Evolutionary conservation across 2,888 invertebrate genomes (phyloP).

Genomic region (Cremastobaeus sp.): DNA sequence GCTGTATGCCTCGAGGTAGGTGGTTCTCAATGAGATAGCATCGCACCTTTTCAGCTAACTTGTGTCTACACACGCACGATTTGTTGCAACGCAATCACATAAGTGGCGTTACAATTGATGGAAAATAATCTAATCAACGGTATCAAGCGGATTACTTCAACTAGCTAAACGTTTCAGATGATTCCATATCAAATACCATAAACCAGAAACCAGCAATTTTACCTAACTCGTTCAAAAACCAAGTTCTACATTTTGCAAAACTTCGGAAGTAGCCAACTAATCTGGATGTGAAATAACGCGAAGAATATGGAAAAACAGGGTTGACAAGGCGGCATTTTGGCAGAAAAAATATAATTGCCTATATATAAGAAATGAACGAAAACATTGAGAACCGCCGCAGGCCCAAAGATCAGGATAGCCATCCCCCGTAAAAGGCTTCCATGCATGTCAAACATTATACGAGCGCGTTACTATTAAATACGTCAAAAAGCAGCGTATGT

Average conservation of each 20-base stretch:
- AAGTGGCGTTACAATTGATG: slow-evolving; percentile 34
- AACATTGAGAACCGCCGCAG: slow-evolving; percentile 67
- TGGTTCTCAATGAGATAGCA: slow-evolving; percentile 67
- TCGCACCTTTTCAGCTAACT: slow-evolving; percentile 52
- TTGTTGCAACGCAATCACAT: slow-evolving; percentile 48
- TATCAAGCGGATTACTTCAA: too few relatives aligned
- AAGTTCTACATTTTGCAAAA: too few relatives aligned
- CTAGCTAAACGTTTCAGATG: too few relatives aligned
- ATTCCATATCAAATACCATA: too few relatives aligned
- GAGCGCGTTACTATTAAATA: slow-evolving; percentile 78
- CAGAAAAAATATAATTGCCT: too few relatives aligned
- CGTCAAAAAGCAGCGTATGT: slow-evolving; percentile 76
- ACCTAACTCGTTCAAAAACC: too few relatives aligned
- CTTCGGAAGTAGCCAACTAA: too few relatives aligned
- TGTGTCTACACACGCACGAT: slow-evolving; percentile 53
- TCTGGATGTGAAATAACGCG: too few relatives aligned
- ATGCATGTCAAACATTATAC: slow-evolving; percentile 77
- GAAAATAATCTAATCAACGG: slow-evolving; percentile 24
- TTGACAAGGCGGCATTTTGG: too few relatives aligned
- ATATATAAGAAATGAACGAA: slow-evolving; percentile 12
- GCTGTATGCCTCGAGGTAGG: slow-evolving; percentile 70
- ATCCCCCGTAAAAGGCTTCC: slow-evolving; percentile 73
- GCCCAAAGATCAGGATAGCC: slow-evolving; percentile 64
- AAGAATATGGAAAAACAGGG: too few relatives aligned
- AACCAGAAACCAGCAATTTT: too few relatives aligned